A percentile compares a stretch with the other conserved stretches of the same genome.
Conservation (phyloP, 2,797 vertebrate species). For the Botia almorhae region DNA sequence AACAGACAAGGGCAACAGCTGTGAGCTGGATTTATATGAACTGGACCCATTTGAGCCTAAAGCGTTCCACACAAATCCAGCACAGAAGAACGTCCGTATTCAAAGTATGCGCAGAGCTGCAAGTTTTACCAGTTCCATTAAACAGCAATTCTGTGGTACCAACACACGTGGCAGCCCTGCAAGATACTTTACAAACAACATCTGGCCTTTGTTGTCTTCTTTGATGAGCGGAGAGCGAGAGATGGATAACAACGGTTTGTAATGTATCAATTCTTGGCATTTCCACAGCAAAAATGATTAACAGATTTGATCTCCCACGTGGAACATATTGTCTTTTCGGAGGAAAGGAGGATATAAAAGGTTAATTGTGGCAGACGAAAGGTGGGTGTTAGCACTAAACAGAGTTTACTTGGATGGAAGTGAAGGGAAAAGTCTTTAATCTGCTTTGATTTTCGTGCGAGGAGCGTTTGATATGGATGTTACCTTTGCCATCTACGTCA, state of each 20-base stretch:
- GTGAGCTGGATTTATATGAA: conserved; percentile 38
- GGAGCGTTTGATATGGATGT: conserved; percentile 54
- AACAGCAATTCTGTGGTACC: conserved; percentile 70
- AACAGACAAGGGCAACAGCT: conserved; percentile 34
- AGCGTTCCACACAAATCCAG: conserved; percentile 56
- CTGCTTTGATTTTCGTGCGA: conserved; percentile 58
- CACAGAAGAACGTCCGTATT: conserved; percentile 59
- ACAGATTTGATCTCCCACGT: conserved; percentile 66
- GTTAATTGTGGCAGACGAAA: conserved; percentile 57
- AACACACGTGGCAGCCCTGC: conserved; percentile 67
- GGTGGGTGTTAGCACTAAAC: conserved; percentile 60
- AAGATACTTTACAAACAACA: conserved; percentile 72
- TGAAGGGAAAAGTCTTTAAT: conserved; percentile 53
- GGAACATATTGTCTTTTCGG: conserved; percentile 53
- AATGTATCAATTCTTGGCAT: conserved; percentile 72
- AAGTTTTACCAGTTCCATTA: conserved; percentile 71
- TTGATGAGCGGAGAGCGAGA: conserved; percentile 66
- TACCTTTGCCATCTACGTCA: conserved; percentile 70
- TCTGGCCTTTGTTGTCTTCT: conserved; percentile 74
- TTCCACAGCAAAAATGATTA: conserved; percentile 64
- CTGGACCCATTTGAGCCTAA: conserved; percentile 14
- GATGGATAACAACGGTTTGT: conserved; percentile 71
- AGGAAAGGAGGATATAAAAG: conserved; percentile 59
- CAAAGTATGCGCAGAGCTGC: conserved; percentile 57
- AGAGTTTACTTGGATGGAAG: conserved; percentile 51